A percentile compares a stretch with the other conserved stretches of the same genome.
phyloP scores from a whole-genome alignment of 1,140 invertebrate genomes.

The Neotoxoptera formosana region DNA sequence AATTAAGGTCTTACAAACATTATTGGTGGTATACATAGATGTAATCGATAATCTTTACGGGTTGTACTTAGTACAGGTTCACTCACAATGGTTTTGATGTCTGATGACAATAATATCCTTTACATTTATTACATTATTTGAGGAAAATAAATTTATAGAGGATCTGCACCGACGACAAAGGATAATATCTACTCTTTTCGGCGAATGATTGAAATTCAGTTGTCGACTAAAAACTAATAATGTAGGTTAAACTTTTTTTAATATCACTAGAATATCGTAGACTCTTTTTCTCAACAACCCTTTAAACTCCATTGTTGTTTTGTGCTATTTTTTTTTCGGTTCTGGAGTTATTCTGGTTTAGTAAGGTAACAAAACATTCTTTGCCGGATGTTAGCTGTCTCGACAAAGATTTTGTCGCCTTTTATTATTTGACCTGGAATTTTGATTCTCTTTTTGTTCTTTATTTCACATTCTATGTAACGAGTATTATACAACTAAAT shows the following conservation, averaged over 20 bases:
- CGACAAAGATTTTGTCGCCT: neutral
- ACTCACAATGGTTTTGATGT: neutral
- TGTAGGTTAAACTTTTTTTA: neutral
- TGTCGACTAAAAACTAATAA: conserved; percentile 8
- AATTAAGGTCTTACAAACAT: neutral
- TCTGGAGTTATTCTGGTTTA: neutral
- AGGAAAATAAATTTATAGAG: neutral
- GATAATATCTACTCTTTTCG: neutral
- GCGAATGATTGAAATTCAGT: neutral
- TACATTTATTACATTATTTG: neutral
- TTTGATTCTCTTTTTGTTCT: conserved; percentile 26
- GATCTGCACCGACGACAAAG: neutral
- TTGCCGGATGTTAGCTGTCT: neutral
- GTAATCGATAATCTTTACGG: neutral
- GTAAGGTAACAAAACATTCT: conserved; percentile 11
- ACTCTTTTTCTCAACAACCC: neutral
- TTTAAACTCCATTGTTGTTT: neutral
- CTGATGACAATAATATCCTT: neutral
- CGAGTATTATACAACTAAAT: neutral
- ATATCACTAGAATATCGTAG: neutral
- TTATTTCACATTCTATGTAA: neutral
- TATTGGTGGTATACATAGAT: neutral
- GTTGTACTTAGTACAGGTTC: neutral
- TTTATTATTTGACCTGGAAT: conserved; percentile 2
- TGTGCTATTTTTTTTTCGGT: neutral